A percentile compares a stretch with the other conserved stretches of the same genome.
Conservation (phyloP, 1,140 invertebrate genomes). For the Goniozus legneri region DNA sequence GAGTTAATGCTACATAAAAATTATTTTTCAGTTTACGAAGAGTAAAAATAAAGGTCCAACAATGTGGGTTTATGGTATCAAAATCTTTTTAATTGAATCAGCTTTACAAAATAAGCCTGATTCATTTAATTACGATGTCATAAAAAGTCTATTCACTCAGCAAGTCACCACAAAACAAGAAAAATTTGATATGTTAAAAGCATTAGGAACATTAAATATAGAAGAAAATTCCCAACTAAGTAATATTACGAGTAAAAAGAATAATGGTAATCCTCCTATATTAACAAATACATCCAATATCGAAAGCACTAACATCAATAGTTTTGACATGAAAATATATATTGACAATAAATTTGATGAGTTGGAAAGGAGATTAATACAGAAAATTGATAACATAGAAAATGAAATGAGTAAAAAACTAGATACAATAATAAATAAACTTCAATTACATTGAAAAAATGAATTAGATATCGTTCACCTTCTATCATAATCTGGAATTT, state of each 20-base stretch:
- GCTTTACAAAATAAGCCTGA: constrained; percentile 17
- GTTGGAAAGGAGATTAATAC: constrained; percentile 40
- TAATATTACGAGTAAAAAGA: background rate
- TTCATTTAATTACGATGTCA: constrained; percentile 34
- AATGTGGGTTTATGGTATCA: constrained; percentile 53
- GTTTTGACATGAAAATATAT: constrained; percentile 24
- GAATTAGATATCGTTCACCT: too few species aligned
- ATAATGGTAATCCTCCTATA: background rate
- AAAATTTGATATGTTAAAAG: constrained; percentile 17
- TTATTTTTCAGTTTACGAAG: constrained; percentile 45
- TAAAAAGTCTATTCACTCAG: constrained; percentile 33
- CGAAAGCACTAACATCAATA: constrained; percentile 5
- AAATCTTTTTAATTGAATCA: constrained; percentile 36
- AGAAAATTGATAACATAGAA: constrained; percentile 37
- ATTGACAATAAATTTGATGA: constrained; percentile 44
- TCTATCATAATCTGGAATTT: too few species aligned
- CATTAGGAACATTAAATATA: constrained; percentile 20
- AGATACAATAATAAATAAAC: constrained; percentile 37
- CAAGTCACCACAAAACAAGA: constrained; percentile 14
- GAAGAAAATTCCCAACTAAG: constrained; percentile 16
- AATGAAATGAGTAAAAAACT: constrained; percentile 37
- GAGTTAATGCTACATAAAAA: constrained; percentile 6
- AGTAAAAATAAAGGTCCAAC: constrained; percentile 38
- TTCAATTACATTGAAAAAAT: too few species aligned
- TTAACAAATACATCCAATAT: background rate